Evolutionary conservation across 2,113 vertebrate genomes (phyloP), one percentile per base, ranked within the genome.

Genomic region (Heptranchias perlo): DNA sequence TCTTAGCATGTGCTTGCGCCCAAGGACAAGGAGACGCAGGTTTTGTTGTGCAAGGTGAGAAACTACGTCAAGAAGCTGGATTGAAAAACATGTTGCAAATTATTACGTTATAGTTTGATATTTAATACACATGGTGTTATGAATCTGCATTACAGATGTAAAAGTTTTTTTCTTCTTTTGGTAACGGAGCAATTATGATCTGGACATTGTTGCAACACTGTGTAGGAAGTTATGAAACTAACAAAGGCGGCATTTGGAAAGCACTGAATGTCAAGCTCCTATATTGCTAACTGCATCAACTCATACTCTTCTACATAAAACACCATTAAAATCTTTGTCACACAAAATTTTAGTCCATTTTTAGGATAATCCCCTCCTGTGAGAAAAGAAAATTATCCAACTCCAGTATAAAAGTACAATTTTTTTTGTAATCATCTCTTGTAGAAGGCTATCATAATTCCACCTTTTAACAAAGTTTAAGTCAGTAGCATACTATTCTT

Each of bases 1-100:
- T 0, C 0, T 35, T 96, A 98, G 97, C 99, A 99, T 99, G 97
- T 99, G 99, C 97, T 98, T 99, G 96, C 99, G 98, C n/a, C 99
- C 99, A 96, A 99, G 97, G 65, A 99, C 98, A 96, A 99, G 98
- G 58, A 99, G 28, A 0, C 97, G 97, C 73, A 97, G 96, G 10
- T 98, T 98, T 84, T 97, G 97, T 93, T 97, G 97, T 94, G 97
- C 96, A 95, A 99, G 97, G 96, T 97, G 97, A 31, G 97, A 98
- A 96, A 99, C 97, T 96, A 99, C 98, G 1, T 97, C 91, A 96
- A 98, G 97, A 73, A 99, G 97, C 99, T 99, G 97, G 82, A 98
- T 82, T 96, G 96, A 97, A 96, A 97, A 67, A 44, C 65, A 96
- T 47, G 91, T 54, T 52, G 25, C 44, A 69, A 31, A 69, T 49